Evolutionary conservation across 92 coral and sea anemone species (phyloP), one percentile per base, ranked within the genome.

Genomic region (Meandrina meandrites): DNA sequence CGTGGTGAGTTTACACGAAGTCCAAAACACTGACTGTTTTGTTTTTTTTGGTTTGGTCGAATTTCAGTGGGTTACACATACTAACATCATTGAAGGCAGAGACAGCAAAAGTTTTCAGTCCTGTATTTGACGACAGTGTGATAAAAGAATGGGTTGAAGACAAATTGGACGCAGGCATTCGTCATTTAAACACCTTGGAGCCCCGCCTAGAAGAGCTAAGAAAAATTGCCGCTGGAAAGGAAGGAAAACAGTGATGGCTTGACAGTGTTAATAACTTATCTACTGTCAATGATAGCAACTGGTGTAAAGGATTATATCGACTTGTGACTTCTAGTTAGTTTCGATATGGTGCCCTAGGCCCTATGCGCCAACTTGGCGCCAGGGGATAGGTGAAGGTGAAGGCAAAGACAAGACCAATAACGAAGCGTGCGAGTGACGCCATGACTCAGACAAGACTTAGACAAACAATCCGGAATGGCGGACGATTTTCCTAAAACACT

Each of bases 111-210:
- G 85, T 77, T 1, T 72, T 95, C 27, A 34, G 84, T 32, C 53
- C 21, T 16, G 64, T 93, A 22, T 95, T 87, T 86, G 90, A 91
- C 75, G 72, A 91, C 22, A 71, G 54, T 40, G 94, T 92, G 48
- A 84, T 91, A 7, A 75, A 90, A n/a, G 98, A 95, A 81, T 95
- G 96, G 98, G 85, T 93, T 22, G 56, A 88, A 72, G 96, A 95
- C 78, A 95, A 95, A 81, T 40, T 95, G 30, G 91, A 91, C 10
- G 47, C 19, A 73, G 36, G 71, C 35, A 69, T 86, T n/a, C 32
- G 69, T 8, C 85, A 72, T 37, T 68, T 86, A 13, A 70, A 27
- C 12, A 42, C 47, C 70, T 3, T 51, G 57, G 70, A 79, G 80
- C 13, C 85, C 1, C 53, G 48, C 28, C 78, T 79, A 28, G 72